These are phyloP conservation scores for Stegodyphus mimosarum DNA, from an alignment of 1,140 invertebrate genomes.

Conservation along the genomic window DNA sequence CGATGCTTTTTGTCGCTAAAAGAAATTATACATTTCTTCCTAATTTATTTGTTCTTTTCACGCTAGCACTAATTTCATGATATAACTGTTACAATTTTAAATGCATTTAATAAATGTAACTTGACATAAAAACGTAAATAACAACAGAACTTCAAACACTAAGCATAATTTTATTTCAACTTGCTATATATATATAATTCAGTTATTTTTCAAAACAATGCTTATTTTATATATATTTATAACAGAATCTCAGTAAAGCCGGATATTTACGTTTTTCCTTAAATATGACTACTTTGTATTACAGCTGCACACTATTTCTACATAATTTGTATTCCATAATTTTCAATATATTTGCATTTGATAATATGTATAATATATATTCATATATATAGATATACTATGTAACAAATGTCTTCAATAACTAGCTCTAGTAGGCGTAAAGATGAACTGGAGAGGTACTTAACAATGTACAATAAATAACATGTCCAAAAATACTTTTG, in stretches of 20 bases:
- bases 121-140: background rate
- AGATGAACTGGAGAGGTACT: constrained; percentile 33
- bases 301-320: too few relatives aligned
- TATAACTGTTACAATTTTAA: too few relatives aligned
- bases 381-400: background rate
- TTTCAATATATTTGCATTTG: constrained; percentile 7
- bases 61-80: too few relatives aligned
- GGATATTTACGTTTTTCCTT: too few relatives aligned
- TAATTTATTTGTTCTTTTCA: too few relatives aligned
- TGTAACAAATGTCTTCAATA: background rate
- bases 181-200: constrained; percentile 15
- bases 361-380: constrained; percentile 4
- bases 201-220: constrained; percentile 25
- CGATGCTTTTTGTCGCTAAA: too few relatives aligned
- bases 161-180: constrained; percentile 35
- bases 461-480: constrained; percentile 48
- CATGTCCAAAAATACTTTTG: constrained; percentile 54
- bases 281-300: too few relatives aligned
- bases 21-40: too few relatives aligned
- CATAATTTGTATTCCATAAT: background rate
- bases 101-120: too few relatives aligned
- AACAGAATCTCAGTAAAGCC: background rate
- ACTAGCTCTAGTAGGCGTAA: constrained; percentile 17
- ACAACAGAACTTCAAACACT: constrained; percentile 24
- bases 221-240: constrained; percentile 22